These are phyloP conservation scores for Eretmochelys imbricata DNA, from an alignment of 2,113 vertebrate genomes.

Conservation along the genomic window DNA sequence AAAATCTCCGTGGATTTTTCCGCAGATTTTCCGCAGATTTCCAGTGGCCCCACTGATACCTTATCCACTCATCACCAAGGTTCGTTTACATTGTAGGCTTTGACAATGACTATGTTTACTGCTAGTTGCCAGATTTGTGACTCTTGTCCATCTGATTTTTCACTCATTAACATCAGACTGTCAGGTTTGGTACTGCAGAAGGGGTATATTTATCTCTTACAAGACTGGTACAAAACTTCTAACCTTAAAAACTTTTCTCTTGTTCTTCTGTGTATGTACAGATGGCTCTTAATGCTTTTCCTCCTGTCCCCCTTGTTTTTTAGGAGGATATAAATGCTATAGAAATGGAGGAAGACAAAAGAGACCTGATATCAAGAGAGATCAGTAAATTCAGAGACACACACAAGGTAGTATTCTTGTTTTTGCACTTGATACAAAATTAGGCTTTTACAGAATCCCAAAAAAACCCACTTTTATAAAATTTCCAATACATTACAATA, in stretches of 20 bases:
- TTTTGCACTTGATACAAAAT: constrained; percentile 79
- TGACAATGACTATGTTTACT: constrained; percentile 76
- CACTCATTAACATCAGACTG: constrained; percentile 76
- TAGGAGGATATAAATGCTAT: constrained; percentile 99
- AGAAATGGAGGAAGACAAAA: constrained; percentile 99
- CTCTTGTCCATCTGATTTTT: constrained; percentile 77
- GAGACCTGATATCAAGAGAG: constrained; percentile 99
- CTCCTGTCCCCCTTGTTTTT: constrained; percentile 72
- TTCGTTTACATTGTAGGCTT: constrained; percentile 81
- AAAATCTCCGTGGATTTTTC: constrained; percentile 84
- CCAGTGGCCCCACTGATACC: constrained; percentile 87
- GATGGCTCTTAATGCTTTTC: constrained; percentile 74
- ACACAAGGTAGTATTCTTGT: constrained; percentile 97
- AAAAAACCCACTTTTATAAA: constrained; percentile 71
- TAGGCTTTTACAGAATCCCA: constrained; percentile 82
- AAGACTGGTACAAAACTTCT: constrained; percentile 72
- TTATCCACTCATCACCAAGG: constrained; percentile 88
- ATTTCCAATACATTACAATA: constrained; percentile 77
- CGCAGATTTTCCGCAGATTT: constrained; percentile 88
- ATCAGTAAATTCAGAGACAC: constrained; percentile 99
- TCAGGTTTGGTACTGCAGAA: constrained; percentile 75
- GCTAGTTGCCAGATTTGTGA: constrained; percentile 76
- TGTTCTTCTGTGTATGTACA: constrained; percentile 60
- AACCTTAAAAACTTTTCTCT: constrained; percentile 75
- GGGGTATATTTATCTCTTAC: constrained; percentile 75